Base-by-base conservation (phyloP, 2,797 vertebrate species). In the Anas flavirostris region DNA sequence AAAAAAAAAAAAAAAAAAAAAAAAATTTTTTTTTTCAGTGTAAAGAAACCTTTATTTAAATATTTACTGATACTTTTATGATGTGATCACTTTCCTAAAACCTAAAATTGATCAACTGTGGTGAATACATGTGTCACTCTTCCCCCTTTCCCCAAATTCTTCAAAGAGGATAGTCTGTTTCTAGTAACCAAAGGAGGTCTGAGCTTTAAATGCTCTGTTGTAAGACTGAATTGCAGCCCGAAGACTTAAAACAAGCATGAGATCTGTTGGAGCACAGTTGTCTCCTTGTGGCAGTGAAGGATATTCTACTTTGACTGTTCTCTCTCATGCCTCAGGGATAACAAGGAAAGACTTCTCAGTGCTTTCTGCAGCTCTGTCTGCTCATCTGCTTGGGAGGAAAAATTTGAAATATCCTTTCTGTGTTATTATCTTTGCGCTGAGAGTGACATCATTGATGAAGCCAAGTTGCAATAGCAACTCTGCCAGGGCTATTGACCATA, bases 1-100 rank as follows among this genome's bases (percentile, higher is more conserved):
- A 50, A 29, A 69, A 50, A 29, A 69, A 46, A n/a, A 28, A 62
- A 73, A 50, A 29, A 69, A 50, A 29, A 50, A 29, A 28, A 64
- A 21, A 21, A 44, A 19, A 10, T 4, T 91, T 82, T 94, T 80
- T 82, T 91, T 94, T 80, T 63, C 46, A 81, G 35, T 79, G 69
- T 82, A 82, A 87, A 88, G 88, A 67, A 94, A 79, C 19, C 29
- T 63, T 89, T 90, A 79, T 68, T 93, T 85, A 94, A 97, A 96
- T 41, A 91, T 73, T 91, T 91, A 62, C 37, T 56, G 56, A 92
- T 81, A 46, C 26, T 95, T 95, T 55, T 37, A 48, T 60, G 80
- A 82, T 86, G 58, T 79, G 52, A 69, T 74, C 87, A 28, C 66
- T 95, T 95, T 95, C 26, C 64, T 86, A 85, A 89, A 92, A 29